A percentile compares a stretch with the other conserved stretches of the same genome.
These are phyloP conservation scores for Chaetodon trifasciatus DNA, from an alignment of 2,797 vertebrate species.

Conservation along the genomic window DNA sequence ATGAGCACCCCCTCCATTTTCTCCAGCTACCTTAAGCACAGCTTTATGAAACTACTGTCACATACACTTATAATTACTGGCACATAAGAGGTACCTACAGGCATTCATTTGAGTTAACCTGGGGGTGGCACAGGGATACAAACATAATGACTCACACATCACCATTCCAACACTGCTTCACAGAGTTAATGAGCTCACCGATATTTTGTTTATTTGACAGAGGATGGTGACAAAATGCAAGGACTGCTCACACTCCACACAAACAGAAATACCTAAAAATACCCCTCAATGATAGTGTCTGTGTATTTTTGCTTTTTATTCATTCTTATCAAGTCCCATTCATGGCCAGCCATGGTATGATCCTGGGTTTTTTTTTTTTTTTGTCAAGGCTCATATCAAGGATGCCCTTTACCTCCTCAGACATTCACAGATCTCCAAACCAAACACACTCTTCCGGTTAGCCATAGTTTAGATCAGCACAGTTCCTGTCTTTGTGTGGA, in stretches of 20 bases:
- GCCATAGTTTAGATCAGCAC: constrained; percentile 60
- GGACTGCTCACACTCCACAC: neutral
- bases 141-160: constrained; percentile 20
- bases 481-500: constrained; percentile 82
- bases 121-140: constrained; percentile 1
- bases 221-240: neutral
- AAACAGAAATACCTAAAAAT: constrained; percentile 48
- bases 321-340: constrained; percentile 55
- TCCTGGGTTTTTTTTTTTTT: constrained; percentile 62
- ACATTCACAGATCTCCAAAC: constrained; percentile 61
- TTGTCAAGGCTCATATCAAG: constrained; percentile 44
- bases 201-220: neutral
- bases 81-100: constrained; percentile 25
- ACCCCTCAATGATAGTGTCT: constrained; percentile 11
- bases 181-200: neutral
- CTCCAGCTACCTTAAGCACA: constrained; percentile 1
- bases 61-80: constrained; percentile 54
- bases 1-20: constrained; percentile 16
- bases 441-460: constrained; percentile 70
- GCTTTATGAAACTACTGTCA: constrained; percentile 36
- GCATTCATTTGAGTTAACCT: constrained; percentile 27
- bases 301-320: constrained; percentile 12
- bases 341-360: constrained; percentile 26
- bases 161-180: constrained; percentile 18
- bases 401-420: constrained; percentile 74